Percentiles rank a stretch among this genome's conserved stretches.
These are phyloP conservation scores for Danio albolineatus DNA, from an alignment of 2,797 vertebrate genomes.

Conservation along the genomic window DNA sequence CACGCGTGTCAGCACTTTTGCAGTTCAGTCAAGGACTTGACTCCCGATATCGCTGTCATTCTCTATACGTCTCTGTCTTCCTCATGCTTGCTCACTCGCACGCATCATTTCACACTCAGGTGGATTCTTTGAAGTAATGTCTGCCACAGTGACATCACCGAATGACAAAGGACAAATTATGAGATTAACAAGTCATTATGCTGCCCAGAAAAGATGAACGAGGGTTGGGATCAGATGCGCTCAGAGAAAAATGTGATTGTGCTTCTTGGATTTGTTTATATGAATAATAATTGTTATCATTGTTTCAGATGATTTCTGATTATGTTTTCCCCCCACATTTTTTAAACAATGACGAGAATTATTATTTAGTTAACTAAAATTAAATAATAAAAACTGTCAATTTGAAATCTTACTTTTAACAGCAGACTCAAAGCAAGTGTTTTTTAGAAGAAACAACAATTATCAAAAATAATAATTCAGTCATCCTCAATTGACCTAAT, in stretches of 20 bases:
- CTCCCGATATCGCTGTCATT: conserved; percentile 49
- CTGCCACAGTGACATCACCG: conserved; percentile 19
- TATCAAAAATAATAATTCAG: neutral
- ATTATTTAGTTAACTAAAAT: too few relatives aligned
- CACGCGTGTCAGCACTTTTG: conserved; percentile 78
- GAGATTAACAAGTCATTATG: conserved; percentile 15
- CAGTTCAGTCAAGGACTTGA: conserved; percentile 82
- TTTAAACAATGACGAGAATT: too few relatives aligned
- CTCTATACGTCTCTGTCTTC: conserved; percentile 61
- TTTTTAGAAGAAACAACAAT: too few relatives aligned
- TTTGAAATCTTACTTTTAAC: too few relatives aligned
- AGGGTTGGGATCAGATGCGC: neutral
- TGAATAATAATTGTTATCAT: neutral
- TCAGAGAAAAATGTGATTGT: neutral
- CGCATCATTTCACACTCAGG: neutral
- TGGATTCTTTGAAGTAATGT: conserved; percentile 40
- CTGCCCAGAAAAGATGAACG: neutral
- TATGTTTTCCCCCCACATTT: too few relatives aligned
- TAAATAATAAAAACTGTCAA: too few relatives aligned
- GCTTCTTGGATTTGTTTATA: neutral
- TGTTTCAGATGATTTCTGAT: neutral
- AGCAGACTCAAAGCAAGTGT: too few relatives aligned
- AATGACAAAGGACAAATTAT: neutral
- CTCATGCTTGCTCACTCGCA: neutral
- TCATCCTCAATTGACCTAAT: neutral